Percentiles rank a stretch among this genome's conserved stretches.
Evolutionary conservation across 1,140 invertebrate genomes (phyloP).

Genomic region (Odontomachus brunneus): DNA sequence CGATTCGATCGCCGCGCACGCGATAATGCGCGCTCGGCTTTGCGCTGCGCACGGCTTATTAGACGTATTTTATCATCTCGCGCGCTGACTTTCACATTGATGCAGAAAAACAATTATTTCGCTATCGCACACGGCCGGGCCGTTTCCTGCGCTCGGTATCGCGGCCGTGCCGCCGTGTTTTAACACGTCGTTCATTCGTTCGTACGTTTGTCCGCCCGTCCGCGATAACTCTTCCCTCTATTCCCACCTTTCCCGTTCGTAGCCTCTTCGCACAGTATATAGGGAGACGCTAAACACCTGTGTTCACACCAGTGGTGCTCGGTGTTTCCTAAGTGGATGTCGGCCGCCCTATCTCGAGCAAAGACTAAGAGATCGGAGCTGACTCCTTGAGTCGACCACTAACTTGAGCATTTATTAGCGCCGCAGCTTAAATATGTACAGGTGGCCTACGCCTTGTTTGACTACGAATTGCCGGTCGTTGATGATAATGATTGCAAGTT

Average conservation of each 20-base stretch:
- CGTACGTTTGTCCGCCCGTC: neutral
- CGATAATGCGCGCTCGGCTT: slow-evolving; percentile 24
- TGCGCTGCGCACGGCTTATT: slow-evolving; percentile 20
- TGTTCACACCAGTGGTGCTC: slow-evolving; percentile 41
- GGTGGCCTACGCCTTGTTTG: slow-evolving; percentile 48
- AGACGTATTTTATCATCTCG: slow-evolving; percentile 36
- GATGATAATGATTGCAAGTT: slow-evolving; percentile 47
- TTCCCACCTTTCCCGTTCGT: neutral
- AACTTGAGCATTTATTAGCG: slow-evolving; percentile 65
- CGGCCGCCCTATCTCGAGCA: slow-evolving; percentile 41
- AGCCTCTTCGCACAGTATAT: neutral
- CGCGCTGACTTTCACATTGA: slow-evolving; percentile 17
- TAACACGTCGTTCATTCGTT: slow-evolving; percentile 1
- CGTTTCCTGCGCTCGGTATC: slow-evolving; percentile 32
- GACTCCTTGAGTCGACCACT: slow-evolving; percentile 12
- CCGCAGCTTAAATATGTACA: slow-evolving; percentile 66
- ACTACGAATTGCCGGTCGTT: slow-evolving; percentile 42
- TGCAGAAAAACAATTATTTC: slow-evolving; percentile 46
- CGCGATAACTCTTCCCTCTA: slow-evolving; percentile 35
- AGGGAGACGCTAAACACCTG: slow-evolving; percentile 63
- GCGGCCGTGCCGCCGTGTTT: neutral
- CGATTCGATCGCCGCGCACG: slow-evolving; percentile 11
- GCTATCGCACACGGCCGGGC: slow-evolving; percentile 28
- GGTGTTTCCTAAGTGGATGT: slow-evolving; percentile 54
- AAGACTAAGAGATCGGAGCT: slow-evolving; percentile 32